These are phyloP conservation scores for Phoenoteleia sp. DNA, from an alignment of 2,888 invertebrate genomes.

Conservation along the genomic window DNA sequence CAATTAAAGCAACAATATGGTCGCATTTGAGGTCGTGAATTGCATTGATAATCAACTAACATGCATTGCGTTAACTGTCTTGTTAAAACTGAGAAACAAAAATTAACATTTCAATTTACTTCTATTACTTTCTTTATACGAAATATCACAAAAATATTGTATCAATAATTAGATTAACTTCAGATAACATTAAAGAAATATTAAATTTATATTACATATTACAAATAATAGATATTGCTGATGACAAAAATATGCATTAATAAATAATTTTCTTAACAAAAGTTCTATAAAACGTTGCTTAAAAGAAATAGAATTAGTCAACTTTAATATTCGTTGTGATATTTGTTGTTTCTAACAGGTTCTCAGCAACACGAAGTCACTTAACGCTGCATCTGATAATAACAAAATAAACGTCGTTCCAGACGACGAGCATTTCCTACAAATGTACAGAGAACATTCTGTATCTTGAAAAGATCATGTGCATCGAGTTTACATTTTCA, in stretches of 20 bases:
- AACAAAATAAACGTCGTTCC: slow-evolving; percentile 61
- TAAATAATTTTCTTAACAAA: too few species aligned
- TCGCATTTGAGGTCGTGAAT: slow-evolving; percentile 36
- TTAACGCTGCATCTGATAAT: slow-evolving; percentile 12
- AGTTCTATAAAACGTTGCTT: too few species aligned
- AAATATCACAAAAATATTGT: background rate
- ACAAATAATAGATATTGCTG: too few species aligned
- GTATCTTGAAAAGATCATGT: too few species aligned
- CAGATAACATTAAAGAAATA: too few species aligned
- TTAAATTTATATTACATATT: too few species aligned
- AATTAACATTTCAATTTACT: background rate
- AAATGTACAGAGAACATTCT: slow-evolving; percentile 59
- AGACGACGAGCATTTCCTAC: slow-evolving; percentile 52
- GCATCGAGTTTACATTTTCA: too few species aligned
- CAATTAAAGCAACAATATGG: slow-evolving; percentile 55
- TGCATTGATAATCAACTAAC: slow-evolving; percentile 44
- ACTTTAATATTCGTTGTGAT: too few species aligned
- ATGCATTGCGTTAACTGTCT: slow-evolving; percentile 32
- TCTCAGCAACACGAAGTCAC: too few species aligned
- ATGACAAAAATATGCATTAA: too few species aligned
- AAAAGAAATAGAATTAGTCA: too few species aligned
- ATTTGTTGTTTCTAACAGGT: slow-evolving; percentile 43
- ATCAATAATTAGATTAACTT: background rate
- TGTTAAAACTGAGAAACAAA: slow-evolving; percentile 44
- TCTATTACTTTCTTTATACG: background rate